Conservation (phyloP, 2,113 vertebrate genomes). For the Ciconia boyciana region DNA sequence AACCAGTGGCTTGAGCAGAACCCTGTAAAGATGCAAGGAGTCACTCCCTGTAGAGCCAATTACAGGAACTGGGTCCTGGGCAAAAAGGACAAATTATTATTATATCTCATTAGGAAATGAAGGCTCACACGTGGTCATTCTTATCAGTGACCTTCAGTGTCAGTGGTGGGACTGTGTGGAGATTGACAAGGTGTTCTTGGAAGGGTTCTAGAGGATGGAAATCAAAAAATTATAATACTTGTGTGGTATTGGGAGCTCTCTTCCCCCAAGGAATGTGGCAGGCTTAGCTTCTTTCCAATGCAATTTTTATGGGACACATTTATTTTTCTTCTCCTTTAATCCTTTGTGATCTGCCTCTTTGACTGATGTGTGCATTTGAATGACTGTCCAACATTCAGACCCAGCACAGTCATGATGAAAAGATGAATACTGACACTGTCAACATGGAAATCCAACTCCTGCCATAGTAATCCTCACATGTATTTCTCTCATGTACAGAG, state of each 20-base stretch:
- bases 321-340: not conserved
- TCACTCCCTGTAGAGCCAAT: not conserved
- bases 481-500: not conserved
- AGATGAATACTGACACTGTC: not conserved
- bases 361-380: not conserved
- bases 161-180: not conserved
- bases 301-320: not conserved
- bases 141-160: not conserved
- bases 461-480: not conserved
- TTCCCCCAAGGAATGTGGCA: rapidly evolving
- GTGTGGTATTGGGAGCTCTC: not conserved
- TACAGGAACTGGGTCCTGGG: not conserved
- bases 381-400: not conserved
- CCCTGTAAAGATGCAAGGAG: not conserved
- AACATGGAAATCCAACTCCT: not conserved
- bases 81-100: not conserved
- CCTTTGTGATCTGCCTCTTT: not conserved
- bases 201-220: not conserved
- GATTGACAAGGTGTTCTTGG: not conserved
- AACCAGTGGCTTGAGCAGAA: not conserved
- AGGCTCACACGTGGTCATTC: not conserved
- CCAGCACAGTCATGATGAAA: not conserved
- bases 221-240: not conserved
- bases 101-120: not conserved
- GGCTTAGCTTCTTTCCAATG: not conserved